Evolutionary conservation across 2,888 invertebrate genomes (phyloP), one percentile per base, ranked within the genome.

Genomic region (Tiliacea aurago): DNA sequence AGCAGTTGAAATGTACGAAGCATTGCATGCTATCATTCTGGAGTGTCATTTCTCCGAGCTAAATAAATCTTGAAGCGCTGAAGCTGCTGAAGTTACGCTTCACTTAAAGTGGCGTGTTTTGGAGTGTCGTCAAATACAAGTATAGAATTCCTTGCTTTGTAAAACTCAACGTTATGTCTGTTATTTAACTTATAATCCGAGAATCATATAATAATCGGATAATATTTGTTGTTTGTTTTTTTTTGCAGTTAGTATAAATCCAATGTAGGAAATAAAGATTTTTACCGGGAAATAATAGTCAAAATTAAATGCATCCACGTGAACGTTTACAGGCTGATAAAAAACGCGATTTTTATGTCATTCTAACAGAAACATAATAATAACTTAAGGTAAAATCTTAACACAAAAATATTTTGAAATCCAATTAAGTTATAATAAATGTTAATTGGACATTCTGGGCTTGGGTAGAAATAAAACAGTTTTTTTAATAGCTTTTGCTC

Each of bases 381-480:
- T 5, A 1, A 33, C 5, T 10, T 18, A 33, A 0, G 33, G 2
- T 11, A 11, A 53, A 45, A 9, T 10, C 1, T 23, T 9, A 28
- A 51, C n/a, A 55, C 1, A 45, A 51, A 58, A 77, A 63, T 41
- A 20, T 53, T 47, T 77, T 41, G n/a, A 47, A 47, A 53, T 45
- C 20, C 1, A 67, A 56, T 51, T 45, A 37, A 45, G 0, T n/a
- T 51, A 2, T 1, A 10, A 7, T n/a, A 20, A 2, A 43, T 23
- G 4, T 41, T 58, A 43, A 55, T 53, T 37, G 0, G 28, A 49
- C 6, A 3, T 55, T 62, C 37, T 33, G 5, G 6, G 4, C 9
- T 2, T 53, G 51, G 7, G 4, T 55, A 28, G 28, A 41, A 28
- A 63, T 11, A 65, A 59, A 75, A n/a, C 45, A 20, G 28, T 43